Percentiles rank a stretch among this genome's conserved stretches.
phyloP scores from a whole-genome alignment of 64 coral and sea anemone genomes.

The Anthopleura sola region DNA sequence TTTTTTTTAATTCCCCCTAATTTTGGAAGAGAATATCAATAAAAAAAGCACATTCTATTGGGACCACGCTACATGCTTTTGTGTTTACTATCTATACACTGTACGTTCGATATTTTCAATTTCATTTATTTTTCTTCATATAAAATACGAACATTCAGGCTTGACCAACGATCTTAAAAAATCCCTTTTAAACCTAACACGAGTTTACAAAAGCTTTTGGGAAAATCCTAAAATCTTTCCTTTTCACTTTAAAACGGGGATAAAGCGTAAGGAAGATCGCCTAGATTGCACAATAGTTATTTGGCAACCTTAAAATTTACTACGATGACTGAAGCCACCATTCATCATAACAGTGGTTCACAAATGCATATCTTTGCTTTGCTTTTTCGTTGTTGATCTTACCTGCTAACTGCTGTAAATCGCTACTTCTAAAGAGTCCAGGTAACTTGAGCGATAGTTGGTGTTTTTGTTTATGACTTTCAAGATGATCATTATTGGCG shows the following conservation, averaged over 20 bases:
- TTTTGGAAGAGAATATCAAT: neutral
- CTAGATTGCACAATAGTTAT: neutral
- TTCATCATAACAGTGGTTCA: no score
- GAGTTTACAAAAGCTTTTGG: neutral
- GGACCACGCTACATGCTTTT: neutral
- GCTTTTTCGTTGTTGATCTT: neutral
- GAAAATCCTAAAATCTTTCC: neutral
- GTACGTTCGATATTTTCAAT: neutral
- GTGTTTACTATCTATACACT: neutral
- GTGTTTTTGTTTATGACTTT: slow-evolving; percentile 94
- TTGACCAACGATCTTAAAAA: neutral
- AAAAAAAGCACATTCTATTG: neutral
- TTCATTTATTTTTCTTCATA: no score
- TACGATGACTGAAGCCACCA: neutral
- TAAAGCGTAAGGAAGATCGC: neutral
- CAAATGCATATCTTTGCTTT: neutral
- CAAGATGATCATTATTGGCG: slow-evolving; percentile 95
- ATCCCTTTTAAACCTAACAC: neutral
- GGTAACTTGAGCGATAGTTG: slow-evolving; percentile 77
- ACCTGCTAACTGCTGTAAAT: slow-evolving; percentile 60
- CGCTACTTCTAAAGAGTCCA: slow-evolving; percentile 37
- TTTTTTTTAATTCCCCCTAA: neutral
- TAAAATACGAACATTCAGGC: neutral
- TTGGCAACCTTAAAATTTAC: neutral
- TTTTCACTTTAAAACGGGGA: neutral